phyloP scores from a whole-genome alignment of 2,113 vertebrate species.

The Actenoides hombroni region DNA sequence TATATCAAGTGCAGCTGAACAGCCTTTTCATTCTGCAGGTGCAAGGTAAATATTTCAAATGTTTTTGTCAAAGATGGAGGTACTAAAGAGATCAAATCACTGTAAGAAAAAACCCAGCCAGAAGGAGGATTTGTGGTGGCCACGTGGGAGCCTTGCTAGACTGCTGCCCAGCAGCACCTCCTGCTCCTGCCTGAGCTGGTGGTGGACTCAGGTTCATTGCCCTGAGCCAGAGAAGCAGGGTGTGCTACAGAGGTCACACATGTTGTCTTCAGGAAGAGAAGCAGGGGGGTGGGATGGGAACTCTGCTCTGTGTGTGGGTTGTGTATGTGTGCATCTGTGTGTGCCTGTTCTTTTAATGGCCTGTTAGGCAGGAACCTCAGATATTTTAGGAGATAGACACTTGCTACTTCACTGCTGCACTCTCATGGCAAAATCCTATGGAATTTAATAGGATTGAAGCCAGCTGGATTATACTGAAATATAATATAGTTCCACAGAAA shows the following conservation, averaged over 20 bases:
- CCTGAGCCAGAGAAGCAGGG: slow-evolving; percentile 8
- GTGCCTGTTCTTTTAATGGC: not conserved
- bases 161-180: not conserved
- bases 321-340: not conserved
- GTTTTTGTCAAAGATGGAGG: not conserved
- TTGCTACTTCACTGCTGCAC: rapidly evolving
- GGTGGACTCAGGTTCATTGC: slow-evolving; percentile 38
- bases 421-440: rapidly evolving
- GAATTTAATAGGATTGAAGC: not conserved
- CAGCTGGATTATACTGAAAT: not conserved
- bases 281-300: rapidly evolving
- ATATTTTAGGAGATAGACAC: not conserved
- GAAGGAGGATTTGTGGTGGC: not conserved
- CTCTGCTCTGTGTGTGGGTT: rapidly evolving
- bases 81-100: not conserved
- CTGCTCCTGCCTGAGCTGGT: not conserved
- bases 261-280: not conserved
- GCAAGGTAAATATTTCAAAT: not conserved
- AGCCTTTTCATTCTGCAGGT: not conserved
- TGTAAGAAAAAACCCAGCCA: slow-evolving; percentile 28
- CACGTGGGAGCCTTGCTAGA: rapidly evolving
- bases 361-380: not conserved
- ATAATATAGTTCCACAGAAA: not conserved
- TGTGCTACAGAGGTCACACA: not conserved
- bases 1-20: rapidly evolving